Base-by-base conservation (phyloP, 1,140 invertebrate species). In the Adoxophyes honmai region DNA sequence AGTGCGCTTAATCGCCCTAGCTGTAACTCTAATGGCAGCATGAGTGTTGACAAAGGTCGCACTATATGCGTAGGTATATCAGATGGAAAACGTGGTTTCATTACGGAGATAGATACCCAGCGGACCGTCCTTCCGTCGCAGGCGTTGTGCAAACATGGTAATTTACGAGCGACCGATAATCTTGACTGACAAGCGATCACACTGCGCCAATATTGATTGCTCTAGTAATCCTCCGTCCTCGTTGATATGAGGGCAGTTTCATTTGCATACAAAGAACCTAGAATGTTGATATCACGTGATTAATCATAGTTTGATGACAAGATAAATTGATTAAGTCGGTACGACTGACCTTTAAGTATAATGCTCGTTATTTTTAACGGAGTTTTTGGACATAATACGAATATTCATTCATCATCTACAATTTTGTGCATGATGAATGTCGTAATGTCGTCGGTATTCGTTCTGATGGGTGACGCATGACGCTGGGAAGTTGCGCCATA, bases 181-280 rank as follows among this genome's bases (percentile, higher is more conserved):
- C 39, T 44, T 44, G 39, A 44, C 39, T 44, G 39, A 44, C 39
- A 44, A 21, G 39, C 39, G 39, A 44, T 21, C 39, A 6, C 39
- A 44, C n/a, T 16, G 39, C 39, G 39, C 16, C 16, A 44, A 44
- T 44, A 44, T 44, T 44, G 39, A 44, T 44, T 44, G 39, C 16
- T 44, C 39, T 44, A 9, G 39, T 44, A 21, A 44, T 44, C 39
- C 39, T 28, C 8, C 21, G 15, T 21, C 4, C 39, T 6, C 39
- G 39, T 44, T 18, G 21, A 28, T 28, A 28, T 6, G 21, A 28
- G 21, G 21, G 6, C 21, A 28, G 39, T 44, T 9, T 18, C 39
- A 16, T 44, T 18, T 44, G 39, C 16, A 44, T 44, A 44, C 16
- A 44, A 44, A 28, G 39, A 28, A 16, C 18, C 39, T 44, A 44